Conservation (phyloP, 2,113 vertebrate genomes). For the Callocephalon fimbriatum region DNA sequence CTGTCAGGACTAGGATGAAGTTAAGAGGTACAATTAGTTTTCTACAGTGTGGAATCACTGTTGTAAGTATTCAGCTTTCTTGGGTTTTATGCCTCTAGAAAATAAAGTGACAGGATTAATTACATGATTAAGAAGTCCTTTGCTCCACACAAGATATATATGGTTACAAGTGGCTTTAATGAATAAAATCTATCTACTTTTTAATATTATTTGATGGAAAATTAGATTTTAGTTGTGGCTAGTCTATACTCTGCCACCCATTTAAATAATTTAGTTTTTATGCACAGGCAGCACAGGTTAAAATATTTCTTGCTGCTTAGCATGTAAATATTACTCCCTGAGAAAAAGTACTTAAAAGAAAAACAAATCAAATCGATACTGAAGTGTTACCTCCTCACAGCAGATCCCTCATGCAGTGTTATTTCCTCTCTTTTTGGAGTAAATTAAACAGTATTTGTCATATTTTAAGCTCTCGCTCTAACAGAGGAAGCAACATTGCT, state of each 20-base stretch:
- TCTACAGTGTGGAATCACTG: background rate
- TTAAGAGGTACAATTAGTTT: background rate
- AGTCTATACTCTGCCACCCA: background rate
- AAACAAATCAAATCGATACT: background rate
- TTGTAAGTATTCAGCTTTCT: background rate
- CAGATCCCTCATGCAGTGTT: background rate
- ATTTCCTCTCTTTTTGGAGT: background rate
- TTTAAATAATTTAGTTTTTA: background rate
- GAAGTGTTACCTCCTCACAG: background rate
- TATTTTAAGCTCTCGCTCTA: background rate
- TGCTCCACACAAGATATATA: background rate
- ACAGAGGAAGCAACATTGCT: background rate
- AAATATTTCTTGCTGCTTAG: background rate
- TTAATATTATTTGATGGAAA: background rate
- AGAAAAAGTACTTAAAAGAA: background rate
- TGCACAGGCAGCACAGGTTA: background rate
- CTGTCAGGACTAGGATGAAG: background rate
- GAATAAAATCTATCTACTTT: background rate
- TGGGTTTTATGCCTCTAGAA: background rate
- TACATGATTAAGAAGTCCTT: background rate
- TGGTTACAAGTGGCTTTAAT: background rate
- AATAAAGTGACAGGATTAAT: background rate
- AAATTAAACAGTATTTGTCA: background rate
- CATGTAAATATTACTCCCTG: background rate
- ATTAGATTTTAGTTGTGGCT: background rate